These are phyloP conservation scores for Clavelina lepadiformis DNA, from an alignment of 23 tunicate species.

Conservation along the genomic window DNA sequence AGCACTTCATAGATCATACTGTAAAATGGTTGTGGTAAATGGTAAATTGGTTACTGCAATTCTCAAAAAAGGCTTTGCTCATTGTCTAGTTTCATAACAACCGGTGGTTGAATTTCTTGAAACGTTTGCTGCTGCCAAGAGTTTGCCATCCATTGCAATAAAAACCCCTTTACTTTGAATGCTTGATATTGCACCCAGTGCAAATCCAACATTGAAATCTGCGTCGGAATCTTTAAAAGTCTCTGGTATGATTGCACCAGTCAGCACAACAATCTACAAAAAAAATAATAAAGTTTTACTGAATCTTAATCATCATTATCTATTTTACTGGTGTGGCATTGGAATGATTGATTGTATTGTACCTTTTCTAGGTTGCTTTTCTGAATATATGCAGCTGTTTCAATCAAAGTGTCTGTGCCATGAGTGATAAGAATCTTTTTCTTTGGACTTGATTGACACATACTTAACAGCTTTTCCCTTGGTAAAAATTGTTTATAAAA, in stretches of 20 bases:
- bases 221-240: constrained; percentile 27
- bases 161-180: neutral
- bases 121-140: too few relatives aligned
- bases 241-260: constrained; percentile 23
- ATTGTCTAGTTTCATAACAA: too few relatives aligned
- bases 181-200: constrained; percentile 2
- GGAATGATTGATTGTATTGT: too few relatives aligned
- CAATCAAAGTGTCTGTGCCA: constrained; percentile 20
- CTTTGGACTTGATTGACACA: neutral
- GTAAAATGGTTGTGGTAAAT: too few relatives aligned
- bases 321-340: too few relatives aligned
- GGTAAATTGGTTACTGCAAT: too few relatives aligned
- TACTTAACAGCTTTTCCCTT: constrained; percentile 6
- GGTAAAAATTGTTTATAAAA: neutral
- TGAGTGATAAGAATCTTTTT: constrained; percentile 17
- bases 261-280: constrained; percentile 1
- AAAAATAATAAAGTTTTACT: neutral
- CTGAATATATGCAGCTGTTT: constrained; percentile 11
- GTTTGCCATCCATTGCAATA: constrained; percentile 30
- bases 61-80: too few relatives aligned
- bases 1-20: too few relatives aligned
- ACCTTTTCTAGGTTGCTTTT: neutral
- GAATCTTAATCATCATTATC: neutral
- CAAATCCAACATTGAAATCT: constrained; percentile 25
- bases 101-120: too few relatives aligned